Conservation (phyloP, 2,888 invertebrate genomes). For the Bembecia ichneumoniformis region DNA sequence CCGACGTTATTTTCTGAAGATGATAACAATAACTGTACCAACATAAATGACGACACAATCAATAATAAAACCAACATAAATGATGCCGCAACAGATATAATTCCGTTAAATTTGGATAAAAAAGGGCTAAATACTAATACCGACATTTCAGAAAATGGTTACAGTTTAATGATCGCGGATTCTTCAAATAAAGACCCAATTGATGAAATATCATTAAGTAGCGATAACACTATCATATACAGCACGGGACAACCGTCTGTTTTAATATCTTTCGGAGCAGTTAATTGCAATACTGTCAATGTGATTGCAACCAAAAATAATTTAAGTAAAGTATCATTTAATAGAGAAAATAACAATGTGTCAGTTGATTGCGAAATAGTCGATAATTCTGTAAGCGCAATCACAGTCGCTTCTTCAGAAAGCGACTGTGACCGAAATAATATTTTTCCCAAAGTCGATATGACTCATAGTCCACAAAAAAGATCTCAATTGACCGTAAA, state of each 20-base stretch:
- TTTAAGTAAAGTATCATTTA: constrained; percentile 33
- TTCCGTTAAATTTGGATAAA: too few relatives aligned
- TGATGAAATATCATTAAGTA: background rate
- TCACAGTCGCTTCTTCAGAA: constrained; percentile 18
- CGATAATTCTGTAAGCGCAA: constrained; percentile 15
- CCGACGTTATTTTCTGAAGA: too few relatives aligned
- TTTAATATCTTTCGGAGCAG: constrained; percentile 37
- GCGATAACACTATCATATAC: constrained; percentile 7
- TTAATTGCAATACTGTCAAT: constrained; percentile 33
- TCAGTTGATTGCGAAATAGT: constrained; percentile 40
- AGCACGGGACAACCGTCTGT: constrained; percentile 23
- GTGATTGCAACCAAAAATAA: constrained; percentile 36
- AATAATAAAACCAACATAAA: too few relatives aligned
- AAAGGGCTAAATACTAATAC: too few relatives aligned
- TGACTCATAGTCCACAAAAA: constrained; percentile 21
- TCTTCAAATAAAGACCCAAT: too few relatives aligned
- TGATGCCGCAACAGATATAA: too few relatives aligned
- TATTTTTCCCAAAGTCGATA: too few relatives aligned
- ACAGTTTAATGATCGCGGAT: too few relatives aligned
- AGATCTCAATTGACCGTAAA: constrained; percentile 41
- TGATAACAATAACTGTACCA: too few relatives aligned
- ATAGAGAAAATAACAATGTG: constrained; percentile 24
- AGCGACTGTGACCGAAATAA: constrained; percentile 23
- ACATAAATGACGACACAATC: too few relatives aligned
- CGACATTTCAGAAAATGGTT: too few relatives aligned